These are phyloP conservation scores for Strigamia transsilvanica DNA, from an alignment of 2,888 invertebrate genomes.

Conservation along the genomic window DNA sequence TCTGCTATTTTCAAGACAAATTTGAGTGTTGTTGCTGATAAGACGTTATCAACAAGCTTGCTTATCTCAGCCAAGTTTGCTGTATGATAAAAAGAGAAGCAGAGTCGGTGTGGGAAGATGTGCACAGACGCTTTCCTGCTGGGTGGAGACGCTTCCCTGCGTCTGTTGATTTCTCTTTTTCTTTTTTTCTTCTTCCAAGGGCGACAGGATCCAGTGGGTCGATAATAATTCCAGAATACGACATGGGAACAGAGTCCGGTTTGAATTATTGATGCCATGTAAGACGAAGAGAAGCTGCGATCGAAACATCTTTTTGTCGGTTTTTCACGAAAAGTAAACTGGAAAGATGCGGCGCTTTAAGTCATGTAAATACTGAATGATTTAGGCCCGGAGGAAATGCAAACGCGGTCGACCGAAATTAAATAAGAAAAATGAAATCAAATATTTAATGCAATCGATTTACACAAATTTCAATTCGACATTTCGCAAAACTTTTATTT, in stretches of 20 bases:
- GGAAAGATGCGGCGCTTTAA: neutral
- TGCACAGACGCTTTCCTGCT: constrained; percentile 22
- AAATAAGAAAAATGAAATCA: constrained; percentile 17
- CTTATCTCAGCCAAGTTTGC: constrained; percentile 10
- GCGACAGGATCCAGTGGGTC: constrained; percentile 43
- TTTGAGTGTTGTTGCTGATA: constrained; percentile 24
- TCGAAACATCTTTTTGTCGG: constrained; percentile 5
- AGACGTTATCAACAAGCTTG: constrained; percentile 2
- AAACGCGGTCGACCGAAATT: constrained; percentile 42
- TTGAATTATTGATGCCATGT: constrained; percentile 48
- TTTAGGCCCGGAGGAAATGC: constrained; percentile 1
- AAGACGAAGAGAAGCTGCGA: constrained; percentile 12
- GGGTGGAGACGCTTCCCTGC: constrained; percentile 16
- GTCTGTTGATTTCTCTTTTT: constrained; percentile 10
- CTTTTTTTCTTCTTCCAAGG: neutral
- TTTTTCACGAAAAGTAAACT: constrained; percentile 14
- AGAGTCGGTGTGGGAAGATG: constrained; percentile 8
- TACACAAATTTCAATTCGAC: neutral
- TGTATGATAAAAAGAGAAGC: neutral
- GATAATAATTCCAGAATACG: constrained; percentile 31
- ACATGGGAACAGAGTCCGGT: constrained; percentile 18
- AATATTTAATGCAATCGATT: constrained; percentile 23
- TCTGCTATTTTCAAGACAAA: neutral
- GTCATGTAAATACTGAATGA: constrained; percentile 38
- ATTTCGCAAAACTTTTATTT: neutral